Base-by-base conservation (phyloP, 2,888 invertebrate genomes). In the Eristalis intricaria region DNA sequence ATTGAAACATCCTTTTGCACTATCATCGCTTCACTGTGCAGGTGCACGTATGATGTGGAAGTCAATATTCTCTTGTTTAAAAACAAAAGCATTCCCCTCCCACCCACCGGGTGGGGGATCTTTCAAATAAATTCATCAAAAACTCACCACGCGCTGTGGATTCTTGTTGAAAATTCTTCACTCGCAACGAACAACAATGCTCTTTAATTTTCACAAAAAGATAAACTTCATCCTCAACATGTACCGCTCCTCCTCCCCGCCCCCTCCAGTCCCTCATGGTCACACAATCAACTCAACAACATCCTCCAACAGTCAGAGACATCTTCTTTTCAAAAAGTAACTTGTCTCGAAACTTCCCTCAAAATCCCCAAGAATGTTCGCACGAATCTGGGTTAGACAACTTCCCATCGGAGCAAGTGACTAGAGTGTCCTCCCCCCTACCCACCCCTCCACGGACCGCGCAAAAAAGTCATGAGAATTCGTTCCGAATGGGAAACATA, bases 351-450 rank as follows among this genome's bases (percentile, higher is more conserved):
- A 87, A 87, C 75, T 87, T 84, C 40, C 40, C 82, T 64, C 35
- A 87, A 35, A 69, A 77, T 73, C 73, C 78, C 78, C 50, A 78
- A 73, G 83, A 84, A 76, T 87, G 75, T 75, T 80, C 87, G 80
- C 84, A 79, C 87, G 64, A 80, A 87, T 84, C 84, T 84, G 80
- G 84, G 87, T 84, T 87, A 84, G 83, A 80, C 75, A 76, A 60
- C 70, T 38, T 77, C 83, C 73, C 83, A 64, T 35, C n/a, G 61
- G 75, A 87, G 50, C 19, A 50, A 50, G 64, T 80, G 84, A 80
- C 68, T 87, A 10, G 32, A 32, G 79, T 73, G 64, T 71, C 75
- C 43, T n/a, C n/a, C n/a, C 43, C 15, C 13, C 13, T 3, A 2
- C 26, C 26, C 3, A 3, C 26, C 3, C 26, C 11, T 19, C 19